Evolutionary conservation across 2,888 invertebrate species (phyloP).

Genomic region (Steinernema hermaphroditum): DNA sequence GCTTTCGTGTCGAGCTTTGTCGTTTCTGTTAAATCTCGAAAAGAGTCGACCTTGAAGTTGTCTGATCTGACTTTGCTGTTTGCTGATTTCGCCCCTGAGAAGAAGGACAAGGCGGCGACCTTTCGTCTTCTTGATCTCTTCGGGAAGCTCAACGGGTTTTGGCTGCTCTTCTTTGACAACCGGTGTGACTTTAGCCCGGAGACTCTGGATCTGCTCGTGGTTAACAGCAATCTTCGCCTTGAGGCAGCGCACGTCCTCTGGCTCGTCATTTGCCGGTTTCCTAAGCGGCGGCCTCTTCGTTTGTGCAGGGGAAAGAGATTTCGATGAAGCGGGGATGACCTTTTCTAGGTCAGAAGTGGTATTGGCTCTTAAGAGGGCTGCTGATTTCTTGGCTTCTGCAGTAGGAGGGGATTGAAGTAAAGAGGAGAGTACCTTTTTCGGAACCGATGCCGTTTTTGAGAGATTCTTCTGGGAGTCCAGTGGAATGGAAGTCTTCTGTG

Average conservation of each 20-base stretch:
- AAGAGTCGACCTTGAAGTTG: not conserved
- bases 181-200: too few relatives aligned
- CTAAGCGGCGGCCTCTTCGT: too few relatives aligned
- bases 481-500: too few relatives aligned
- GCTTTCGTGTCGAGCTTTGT: not conserved
- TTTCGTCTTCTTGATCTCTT: not conserved
- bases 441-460: too few relatives aligned
- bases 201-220: not conserved
- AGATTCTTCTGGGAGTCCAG: too few relatives aligned
- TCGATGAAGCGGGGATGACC: not conserved
- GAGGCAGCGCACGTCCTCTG: not conserved
- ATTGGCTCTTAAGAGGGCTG: not conserved
- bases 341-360: not conserved
- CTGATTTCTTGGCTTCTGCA: not conserved
- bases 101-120: not conserved
- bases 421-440: too few relatives aligned
- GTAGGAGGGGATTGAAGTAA: not conserved
- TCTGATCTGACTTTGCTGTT: not conserved
- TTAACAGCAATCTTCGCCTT: not conserved
- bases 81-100: not conserved
- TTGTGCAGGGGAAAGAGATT: not conserved
- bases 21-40: not conserved
- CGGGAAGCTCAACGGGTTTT: too few relatives aligned
- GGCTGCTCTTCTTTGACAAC: too few relatives aligned
- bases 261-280: too few relatives aligned